phyloP scores from a whole-genome alignment of 2,113 vertebrate genomes.

The Euleptes europaea region DNA sequence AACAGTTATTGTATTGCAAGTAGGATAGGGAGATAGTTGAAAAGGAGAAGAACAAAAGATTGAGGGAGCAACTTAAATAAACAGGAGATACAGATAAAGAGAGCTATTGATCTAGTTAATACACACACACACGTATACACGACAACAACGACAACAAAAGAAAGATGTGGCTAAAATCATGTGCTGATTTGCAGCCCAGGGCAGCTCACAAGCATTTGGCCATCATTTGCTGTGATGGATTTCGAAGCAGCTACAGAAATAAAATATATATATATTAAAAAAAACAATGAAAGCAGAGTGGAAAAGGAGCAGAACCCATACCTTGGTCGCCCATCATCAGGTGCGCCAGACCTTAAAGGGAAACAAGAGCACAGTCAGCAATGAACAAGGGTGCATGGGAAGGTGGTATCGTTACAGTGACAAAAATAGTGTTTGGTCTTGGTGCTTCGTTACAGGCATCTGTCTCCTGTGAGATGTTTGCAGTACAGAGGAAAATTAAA shows the following conservation, averaged over 20 bases:
- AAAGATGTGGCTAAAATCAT: constrained; percentile 75
- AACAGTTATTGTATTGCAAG: constrained; percentile 62
- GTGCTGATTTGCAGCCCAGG: constrained; percentile 80
- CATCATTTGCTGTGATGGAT: constrained; percentile 72
- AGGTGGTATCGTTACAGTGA: constrained; percentile 87
- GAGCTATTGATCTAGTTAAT: constrained; percentile 2
- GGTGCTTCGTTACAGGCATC: constrained; percentile 83
- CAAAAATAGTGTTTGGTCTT: constrained; percentile 68
- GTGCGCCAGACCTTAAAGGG: constrained; percentile 99
- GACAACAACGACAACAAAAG: constrained; percentile 49
- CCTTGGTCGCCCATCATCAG: constrained; percentile 99
- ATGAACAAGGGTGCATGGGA: constrained; percentile 93
- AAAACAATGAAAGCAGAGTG: constrained; percentile 84
- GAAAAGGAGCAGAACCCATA: constrained; percentile 95
- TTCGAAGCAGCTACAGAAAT: constrained; percentile 78
- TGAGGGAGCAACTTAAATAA: constrained; percentile 54
- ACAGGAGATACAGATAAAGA: background rate
- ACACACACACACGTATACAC: background rate
- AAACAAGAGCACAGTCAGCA: constrained; percentile 99
- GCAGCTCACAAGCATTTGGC: constrained; percentile 81
- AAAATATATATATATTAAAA: constrained; percentile 15
- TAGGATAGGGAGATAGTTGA: constrained; percentile 42
- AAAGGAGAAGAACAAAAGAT: constrained; percentile 65
- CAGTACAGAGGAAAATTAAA: constrained; percentile 75
- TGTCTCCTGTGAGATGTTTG: constrained; percentile 86